phyloP scores from a whole-genome alignment of 2,113 vertebrate genomes.

The Phrynosoma blainvillii region DNA sequence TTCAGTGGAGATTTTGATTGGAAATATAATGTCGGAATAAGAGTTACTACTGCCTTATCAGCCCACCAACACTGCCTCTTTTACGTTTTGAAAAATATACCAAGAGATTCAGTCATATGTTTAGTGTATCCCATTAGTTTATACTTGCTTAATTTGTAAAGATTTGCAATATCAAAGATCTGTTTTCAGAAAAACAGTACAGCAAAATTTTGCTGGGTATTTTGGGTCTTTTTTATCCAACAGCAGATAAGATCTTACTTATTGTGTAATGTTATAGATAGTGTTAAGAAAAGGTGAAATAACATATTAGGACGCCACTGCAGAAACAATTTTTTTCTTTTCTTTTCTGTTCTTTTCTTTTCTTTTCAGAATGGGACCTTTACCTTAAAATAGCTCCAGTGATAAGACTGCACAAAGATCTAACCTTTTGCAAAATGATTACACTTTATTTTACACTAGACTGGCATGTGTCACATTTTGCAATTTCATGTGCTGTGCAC shows the following conservation, averaged over 20 bases:
- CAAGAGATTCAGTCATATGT: too few species aligned
- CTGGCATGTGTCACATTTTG: rapidly evolving
- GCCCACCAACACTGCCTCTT: neutral
- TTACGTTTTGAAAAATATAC: neutral
- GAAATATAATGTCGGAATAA: neutral
- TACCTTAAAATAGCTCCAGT: neutral
- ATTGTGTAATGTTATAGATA: neutral
- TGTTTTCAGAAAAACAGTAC: neutral
- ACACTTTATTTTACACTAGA: rapidly evolving
- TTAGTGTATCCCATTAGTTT: too few species aligned
- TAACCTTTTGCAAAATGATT: rapidly evolving
- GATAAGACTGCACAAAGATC: neutral
- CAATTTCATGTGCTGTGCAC: neutral
- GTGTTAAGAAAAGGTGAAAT: neutral
- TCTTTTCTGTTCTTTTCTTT: neutral
- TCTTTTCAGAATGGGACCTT: neutral
- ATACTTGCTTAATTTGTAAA: too few species aligned
- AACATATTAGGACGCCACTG: neutral
- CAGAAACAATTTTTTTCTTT: neutral
- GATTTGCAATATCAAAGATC: neutral
- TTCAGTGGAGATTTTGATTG: neutral
- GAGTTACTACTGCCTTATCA: too few species aligned
- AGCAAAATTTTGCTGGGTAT: neutral
- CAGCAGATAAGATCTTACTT: neutral
- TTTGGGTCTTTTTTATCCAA: neutral